Base-by-base conservation (phyloP, 1,140 invertebrate genomes). In the Aphelenchoides besseyi region DNA sequence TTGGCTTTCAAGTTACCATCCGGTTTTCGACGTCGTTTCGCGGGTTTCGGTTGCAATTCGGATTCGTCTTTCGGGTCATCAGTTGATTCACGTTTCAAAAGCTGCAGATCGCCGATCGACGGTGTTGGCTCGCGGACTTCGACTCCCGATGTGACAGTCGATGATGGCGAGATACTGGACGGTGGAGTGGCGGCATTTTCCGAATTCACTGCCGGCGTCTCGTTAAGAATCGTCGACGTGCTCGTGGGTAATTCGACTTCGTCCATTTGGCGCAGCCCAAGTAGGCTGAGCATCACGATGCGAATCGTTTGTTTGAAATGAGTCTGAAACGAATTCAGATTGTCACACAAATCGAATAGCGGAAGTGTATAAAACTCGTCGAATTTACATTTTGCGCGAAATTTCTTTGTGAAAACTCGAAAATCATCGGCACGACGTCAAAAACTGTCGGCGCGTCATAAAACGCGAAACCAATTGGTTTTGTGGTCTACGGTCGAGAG, bases 11-110 rank as follows among this genome's bases (percentile, higher is more conserved):
- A 73, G 70, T 3, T 54, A 71, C 69, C 23, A 35, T 71, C 69
- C 18, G 69, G 69, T 32, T 71, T 71, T 33, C 69, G 69, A 9
- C 69, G 68, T 59, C 69, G n/a, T 29, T 71, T 71, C 5, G 69
- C 68, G 12, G 69, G 68, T 32, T 41, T 73, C 18, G 69, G 68
- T 9, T 72, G 68, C 33, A 73, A 28, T 5, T 52, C 69, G 18
- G 30, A 5, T 8, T 62, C 62, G 5, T 28, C 55, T 33, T 5
- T 5, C 18, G 55, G 5, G 5, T 62, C 62, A 5, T 28, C 55
- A 8, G 55, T 5, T 33, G 55, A 5, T 8, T 59, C 55, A 33
- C 55, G 55, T 33, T 59, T 59, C 55, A 59, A 33, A 5, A 41
- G n/a, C 5, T 8, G 37, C n/a, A n/a, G 37, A 41, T n/a, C n/a